phyloP scores from a whole-genome alignment of 2,888 invertebrate species.

The Ectobius pallidus region DNA sequence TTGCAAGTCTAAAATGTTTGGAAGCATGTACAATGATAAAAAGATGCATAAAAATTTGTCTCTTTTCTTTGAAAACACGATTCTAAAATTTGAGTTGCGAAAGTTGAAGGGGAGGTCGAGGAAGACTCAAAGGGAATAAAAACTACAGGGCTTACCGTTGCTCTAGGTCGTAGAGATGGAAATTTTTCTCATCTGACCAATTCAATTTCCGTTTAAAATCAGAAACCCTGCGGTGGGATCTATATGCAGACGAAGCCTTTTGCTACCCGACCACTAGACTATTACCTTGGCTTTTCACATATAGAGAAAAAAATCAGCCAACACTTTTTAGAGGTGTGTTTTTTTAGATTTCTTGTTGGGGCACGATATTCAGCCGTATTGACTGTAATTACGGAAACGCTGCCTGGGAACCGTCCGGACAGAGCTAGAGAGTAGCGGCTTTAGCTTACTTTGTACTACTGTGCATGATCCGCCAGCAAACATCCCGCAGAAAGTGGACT shows the following conservation, averaged over 20 bases:
- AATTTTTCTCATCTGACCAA: constrained; percentile 25
- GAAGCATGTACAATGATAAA: background rate
- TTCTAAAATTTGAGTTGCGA: constrained; percentile 10
- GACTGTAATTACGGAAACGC: constrained; percentile 17
- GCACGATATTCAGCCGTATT: constrained; percentile 9
- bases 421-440: background rate
- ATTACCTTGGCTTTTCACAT: constrained; percentile 24
- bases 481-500: background rate
- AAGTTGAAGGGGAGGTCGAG: background rate
- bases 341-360: constrained; percentile 20
- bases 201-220: constrained; percentile 25
- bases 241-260: constrained; percentile 14
- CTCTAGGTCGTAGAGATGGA: constrained; percentile 22
- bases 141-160: constrained; percentile 3
- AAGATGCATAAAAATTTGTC: background rate
- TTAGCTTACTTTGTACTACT: background rate
- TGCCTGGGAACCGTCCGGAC: background rate
- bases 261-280: constrained; percentile 7
- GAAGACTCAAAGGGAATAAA: constrained; percentile 22
- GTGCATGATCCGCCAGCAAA: background rate
- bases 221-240: constrained; percentile 19
- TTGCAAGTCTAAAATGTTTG: background rate
- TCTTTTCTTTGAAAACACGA: constrained; percentile 1
- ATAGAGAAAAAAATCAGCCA: constrained; percentile 13
- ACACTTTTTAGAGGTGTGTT: constrained; percentile 15